Base-by-base conservation (phyloP, 2,797 vertebrate species). In the Lepus oiostolus region DNA sequence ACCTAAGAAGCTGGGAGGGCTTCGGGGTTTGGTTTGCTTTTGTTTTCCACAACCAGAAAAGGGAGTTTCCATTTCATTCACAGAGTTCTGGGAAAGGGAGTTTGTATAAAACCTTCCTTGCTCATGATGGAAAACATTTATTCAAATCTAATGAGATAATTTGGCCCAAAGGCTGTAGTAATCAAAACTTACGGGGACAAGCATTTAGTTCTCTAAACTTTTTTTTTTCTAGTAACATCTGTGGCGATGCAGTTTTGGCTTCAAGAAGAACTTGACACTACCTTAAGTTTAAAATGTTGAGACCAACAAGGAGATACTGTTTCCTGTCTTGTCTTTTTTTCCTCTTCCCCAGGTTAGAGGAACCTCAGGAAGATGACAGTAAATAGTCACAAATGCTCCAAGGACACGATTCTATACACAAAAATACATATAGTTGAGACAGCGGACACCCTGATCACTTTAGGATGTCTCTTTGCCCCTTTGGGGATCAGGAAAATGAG, bases 51-150 rank as follows among this genome's bases (percentile, higher is more conserved):
- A 86, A 58, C 28, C 67, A 88, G 88, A 89, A 79, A 92, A 94
- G 96, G 97, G 97, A 95, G 72, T 97, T 97, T 97, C 97, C 97
- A 95, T 77, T 95, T 95, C 96, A 90, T 93, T 95, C 88, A 92
- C 21, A 8, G 90, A 94, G 85, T 97, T 97, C 96, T 97, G 96
- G 97, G 97, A 97, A 97, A 70, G 72, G 88, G 94, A 95, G 88
- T 96, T 95, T 90, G 77, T 93, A 52, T 75, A 90, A 96, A 97
- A 74, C 42, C 38, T 84, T 95, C 89, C 76, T 90, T 94, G 52
- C 68, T 94, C 86, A 68, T 12, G 81, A 93, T 89, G 88, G 63
- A 94, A 97, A 96, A 95, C 83, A 93, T 90, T 79, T 96, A 95
- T 94, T 93, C 83, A 42, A 35, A 26, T 81, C 90, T 88, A 93